Conservation (phyloP, 2,888 invertebrate genomes). For the Rhodophaea formosa region DNA sequence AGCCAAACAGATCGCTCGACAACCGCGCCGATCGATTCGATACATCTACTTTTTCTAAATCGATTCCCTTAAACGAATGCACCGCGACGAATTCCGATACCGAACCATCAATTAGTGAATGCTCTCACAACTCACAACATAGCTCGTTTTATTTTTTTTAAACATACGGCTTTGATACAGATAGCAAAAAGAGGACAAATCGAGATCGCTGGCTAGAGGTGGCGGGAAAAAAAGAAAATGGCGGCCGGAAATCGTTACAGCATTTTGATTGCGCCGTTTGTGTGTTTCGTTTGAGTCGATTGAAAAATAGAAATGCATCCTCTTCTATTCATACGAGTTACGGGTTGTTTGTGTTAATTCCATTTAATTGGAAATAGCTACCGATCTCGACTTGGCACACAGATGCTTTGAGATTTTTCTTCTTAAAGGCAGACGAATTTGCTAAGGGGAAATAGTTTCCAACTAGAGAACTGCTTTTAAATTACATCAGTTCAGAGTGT, state of each 20-base stretch:
- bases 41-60: slow-evolving; percentile 56
- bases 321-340: slow-evolving; percentile 25
- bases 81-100: slow-evolving; percentile 56
- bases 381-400: not conserved
- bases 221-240: slow-evolving; percentile 51
- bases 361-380: slow-evolving; percentile 11
- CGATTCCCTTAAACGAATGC: slow-evolving; percentile 44
- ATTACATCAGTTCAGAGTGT: too few species aligned
- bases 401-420: not conserved
- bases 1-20: slow-evolving; percentile 56
- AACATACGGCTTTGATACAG: slow-evolving; percentile 63
- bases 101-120: slow-evolving; percentile 72
- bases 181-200: slow-evolving; percentile 52
- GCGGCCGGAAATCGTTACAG: slow-evolving; percentile 64
- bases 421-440: not conserved
- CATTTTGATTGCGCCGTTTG: slow-evolving; percentile 58
- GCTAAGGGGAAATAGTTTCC: not conserved
- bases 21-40: slow-evolving; percentile 63
- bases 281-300: slow-evolving; percentile 54
- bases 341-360: slow-evolving; percentile 23
- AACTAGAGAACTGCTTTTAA: too few species aligned
- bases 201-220: slow-evolving; percentile 50
- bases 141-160: slow-evolving; percentile 46
- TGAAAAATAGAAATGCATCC: slow-evolving; percentile 43
- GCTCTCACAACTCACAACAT: slow-evolving; percentile 67